Percentiles rank a stretch among this genome's conserved stretches.
Conservation (phyloP, 2,888 invertebrate genomes). For the Caenorhabditis afra region DNA sequence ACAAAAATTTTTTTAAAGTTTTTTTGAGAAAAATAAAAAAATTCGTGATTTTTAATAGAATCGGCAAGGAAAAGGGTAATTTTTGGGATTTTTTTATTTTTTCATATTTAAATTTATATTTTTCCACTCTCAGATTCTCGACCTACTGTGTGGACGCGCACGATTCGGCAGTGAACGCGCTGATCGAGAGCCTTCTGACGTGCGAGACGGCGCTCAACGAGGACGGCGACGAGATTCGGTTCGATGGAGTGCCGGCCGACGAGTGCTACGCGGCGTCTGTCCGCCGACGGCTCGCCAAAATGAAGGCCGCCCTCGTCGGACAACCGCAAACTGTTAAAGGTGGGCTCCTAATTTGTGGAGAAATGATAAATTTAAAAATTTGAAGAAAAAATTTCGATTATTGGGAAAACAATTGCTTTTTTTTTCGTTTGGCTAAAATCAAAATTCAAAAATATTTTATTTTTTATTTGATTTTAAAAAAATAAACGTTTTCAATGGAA, state of each 20-base stretch:
- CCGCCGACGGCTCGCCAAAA: constrained; percentile 30
- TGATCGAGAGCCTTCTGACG: constrained; percentile 51
- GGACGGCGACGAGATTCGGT: constrained; percentile 48
- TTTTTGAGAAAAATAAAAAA: no score
- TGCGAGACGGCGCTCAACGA: constrained; percentile 37
- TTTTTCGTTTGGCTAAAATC: no score
- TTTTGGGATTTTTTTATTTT: no score
- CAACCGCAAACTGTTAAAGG: constrained; percentile 32
- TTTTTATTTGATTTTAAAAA: no score
- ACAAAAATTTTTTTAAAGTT: no score
- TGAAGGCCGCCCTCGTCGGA: constrained; percentile 4
- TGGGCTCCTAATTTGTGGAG: neutral
- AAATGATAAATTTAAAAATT: no score
- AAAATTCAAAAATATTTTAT: no score
- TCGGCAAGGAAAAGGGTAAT: constrained; percentile 10
- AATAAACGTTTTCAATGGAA: no score
- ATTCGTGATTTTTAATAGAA: no score
- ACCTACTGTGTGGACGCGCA: constrained; percentile 47
- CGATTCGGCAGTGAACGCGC: constrained; percentile 48
- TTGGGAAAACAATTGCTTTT: no score
- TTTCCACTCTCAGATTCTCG: constrained; percentile 61
- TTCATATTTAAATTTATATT: no score
- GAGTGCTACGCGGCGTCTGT: constrained; percentile 46
- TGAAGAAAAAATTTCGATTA: no score
- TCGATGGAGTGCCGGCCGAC: constrained; percentile 37